Conservation (phyloP, 2,888 invertebrate species). For the Cotesia congregata region DNA sequence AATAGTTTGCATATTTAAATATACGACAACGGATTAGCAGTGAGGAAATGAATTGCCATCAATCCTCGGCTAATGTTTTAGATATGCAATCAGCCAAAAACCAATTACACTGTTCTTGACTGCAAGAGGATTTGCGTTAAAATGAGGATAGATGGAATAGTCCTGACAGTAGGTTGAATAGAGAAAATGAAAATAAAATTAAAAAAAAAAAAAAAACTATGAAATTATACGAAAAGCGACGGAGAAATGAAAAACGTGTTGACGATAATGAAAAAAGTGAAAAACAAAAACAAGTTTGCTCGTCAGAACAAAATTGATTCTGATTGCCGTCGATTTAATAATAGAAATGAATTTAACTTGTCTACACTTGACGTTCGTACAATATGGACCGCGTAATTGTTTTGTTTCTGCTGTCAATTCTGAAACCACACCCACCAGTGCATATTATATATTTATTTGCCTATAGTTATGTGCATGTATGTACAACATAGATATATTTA, state of each 20-base stretch:
- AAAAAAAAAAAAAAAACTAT: background rate
- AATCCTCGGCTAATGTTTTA: constrained; percentile 5
- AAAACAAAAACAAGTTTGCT: constrained; percentile 12
- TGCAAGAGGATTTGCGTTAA: background rate
- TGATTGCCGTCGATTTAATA: constrained; percentile 23
- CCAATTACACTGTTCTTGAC: constrained; percentile 6
- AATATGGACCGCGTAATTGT: background rate
- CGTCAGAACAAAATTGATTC: constrained; percentile 15
- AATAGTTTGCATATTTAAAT: background rate
- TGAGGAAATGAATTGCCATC: background rate
- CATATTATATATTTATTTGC: background rate
- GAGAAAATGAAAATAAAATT: background rate
- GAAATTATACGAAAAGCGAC: background rate
- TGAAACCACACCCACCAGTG: background rate
- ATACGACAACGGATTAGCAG: background rate
- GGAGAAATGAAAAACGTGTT: constrained; percentile 18
- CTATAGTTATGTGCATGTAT: background rate
- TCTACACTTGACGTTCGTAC: background rate
- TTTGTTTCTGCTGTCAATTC: background rate
- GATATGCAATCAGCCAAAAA: constrained; percentile 5
- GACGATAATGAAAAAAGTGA: constrained; percentile 24
- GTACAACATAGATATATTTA: background rate
- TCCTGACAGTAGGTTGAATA: background rate
- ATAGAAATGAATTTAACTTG: constrained; percentile 23
- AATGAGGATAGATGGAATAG: constrained; percentile 16